Evolutionary conservation across 2,888 invertebrate genomes (phyloP), one percentile per base, ranked within the genome.

Genomic region (Steinernema carpocapsae): DNA sequence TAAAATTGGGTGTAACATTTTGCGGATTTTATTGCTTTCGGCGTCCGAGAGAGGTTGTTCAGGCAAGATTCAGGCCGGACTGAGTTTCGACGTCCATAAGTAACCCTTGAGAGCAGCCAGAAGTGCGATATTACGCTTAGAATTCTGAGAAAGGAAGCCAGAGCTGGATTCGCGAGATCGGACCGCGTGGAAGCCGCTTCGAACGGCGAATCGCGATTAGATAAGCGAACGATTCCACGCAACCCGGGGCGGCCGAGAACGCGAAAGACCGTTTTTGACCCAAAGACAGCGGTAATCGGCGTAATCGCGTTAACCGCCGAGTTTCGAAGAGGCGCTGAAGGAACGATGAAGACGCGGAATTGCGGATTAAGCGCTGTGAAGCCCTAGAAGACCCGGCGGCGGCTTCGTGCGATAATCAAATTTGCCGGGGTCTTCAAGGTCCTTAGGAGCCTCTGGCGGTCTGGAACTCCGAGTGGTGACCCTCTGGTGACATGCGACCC

Each of bases 1-100:
- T 64, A 64, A 64, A 64, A 64, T 32, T 29, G 64, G 64, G 64
- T 64, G 64, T 64, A 64, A 64, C 64, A 64, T 64, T 64, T 64
- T 29, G 37, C 37, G 48, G 32, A 29, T 32, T 64, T 64, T 64
- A 64, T 64, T 64, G 64, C 64, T 32, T 64, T 64, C 19, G 32
- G 56, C 56, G 56, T 3, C 14, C 56, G 64, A 32, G 32, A 17
- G 56, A 14, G 48, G 14, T 3, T 7, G 14, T 4, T 48, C 17
- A 14, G 37, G 4, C 37, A 37, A 10, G 37, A 37, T 37, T 10
- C 37, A 37, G 37, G 37, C 37, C 37, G 10, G 10, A 10, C 37
- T 37, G 37, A 6, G 37, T 6, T 37, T 37, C 37, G 4, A 37
- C 37, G 4, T 37, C 37, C 37, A 10, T 37, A 10, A 37, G 37